Evolutionary conservation across 2,888 invertebrate genomes (phyloP).

Genomic region (Eupeodes luniger): DNA sequence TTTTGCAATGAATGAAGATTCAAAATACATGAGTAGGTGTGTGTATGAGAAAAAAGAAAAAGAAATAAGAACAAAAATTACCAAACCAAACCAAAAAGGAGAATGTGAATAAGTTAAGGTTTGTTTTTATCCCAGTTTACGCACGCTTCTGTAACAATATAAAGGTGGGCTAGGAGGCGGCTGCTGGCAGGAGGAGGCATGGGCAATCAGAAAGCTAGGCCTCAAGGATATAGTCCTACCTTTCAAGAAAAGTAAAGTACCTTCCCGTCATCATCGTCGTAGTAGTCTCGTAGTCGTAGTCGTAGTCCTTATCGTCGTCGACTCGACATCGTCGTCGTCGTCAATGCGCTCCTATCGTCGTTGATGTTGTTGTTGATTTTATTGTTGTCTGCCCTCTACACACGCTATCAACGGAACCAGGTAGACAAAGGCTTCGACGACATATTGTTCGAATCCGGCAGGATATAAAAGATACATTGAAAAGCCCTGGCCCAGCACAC

Average conservation of each 20-base stretch:
- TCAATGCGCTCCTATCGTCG: too few species aligned
- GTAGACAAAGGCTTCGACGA: conserved; percentile 53
- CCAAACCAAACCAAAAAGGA: neutral
- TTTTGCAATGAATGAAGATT: conserved; percentile 41
- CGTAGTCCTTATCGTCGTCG: too few species aligned
- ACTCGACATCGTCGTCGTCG: too few species aligned
- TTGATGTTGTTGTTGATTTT: too few species aligned
- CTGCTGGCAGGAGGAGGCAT: neutral
- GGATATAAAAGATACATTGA: conserved; percentile 56
- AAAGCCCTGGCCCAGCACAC: conserved; percentile 50
- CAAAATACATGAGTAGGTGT: neutral
- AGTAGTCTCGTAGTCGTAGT: too few species aligned
- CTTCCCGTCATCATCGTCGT: neutral
- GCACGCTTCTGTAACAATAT: conserved; percentile 36
- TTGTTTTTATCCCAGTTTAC: conserved; percentile 35
- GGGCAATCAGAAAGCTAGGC: conserved; percentile 42
- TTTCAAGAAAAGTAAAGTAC: neutral
- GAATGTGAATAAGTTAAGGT: conserved; percentile 39
- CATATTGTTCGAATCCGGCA: conserved; percentile 58
- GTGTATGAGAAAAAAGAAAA: neutral
- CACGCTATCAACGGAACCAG: conserved; percentile 21
- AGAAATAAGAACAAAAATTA: neutral
- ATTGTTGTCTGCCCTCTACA: neutral
- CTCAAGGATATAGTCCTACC: conserved; percentile 12
- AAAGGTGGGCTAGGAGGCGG: neutral